Evolutionary conservation across 1,140 invertebrate genomes (phyloP), one percentile per base, ranked within the genome.

Genomic region (Monochamus saltuarius): DNA sequence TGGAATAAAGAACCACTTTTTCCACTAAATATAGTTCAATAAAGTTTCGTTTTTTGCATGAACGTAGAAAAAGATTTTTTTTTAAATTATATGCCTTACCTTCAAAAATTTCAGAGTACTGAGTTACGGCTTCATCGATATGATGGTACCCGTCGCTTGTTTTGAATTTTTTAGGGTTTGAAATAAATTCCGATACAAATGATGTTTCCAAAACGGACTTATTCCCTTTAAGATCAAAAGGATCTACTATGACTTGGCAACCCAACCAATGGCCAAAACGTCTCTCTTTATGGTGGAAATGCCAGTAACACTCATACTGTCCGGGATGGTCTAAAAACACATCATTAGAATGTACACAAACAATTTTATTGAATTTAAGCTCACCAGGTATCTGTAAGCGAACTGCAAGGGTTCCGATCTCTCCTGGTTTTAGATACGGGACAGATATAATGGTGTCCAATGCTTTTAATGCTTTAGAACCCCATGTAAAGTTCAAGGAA

Each of bases 251-350:
- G 19, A 76, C 42, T 50, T 67, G 50, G 49, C 70, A 74, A 10
- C 72, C 69, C 9, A 78, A 50, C 72, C 72, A 75, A 17, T 72
- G 67, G 4, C 75, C 77, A 56, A 77, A 78, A 19, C 73, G 68
- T 9, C 67, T 60, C n/a, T 68, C 69, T 13, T 67, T 62, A 40
- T 77, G 70, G 49, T 73, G 68, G 61, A 77, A 77, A 45, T 77
- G 70, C 73, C 74, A 78, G 51, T 75, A 77, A 38, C 73, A 74
- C 63, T 78, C 74, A 55, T 77, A 78, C 34, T 46, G 69, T 14
- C 77, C 77, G 34, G 67, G 59, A 22, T 70, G 65, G 52, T 52
- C 75, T 77, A 52, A 34, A 70, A 29, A 29, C 22, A 39, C 8
- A 54, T 51, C 46, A 46, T 54, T 13, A n/a, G 49, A 16, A 43